A percentile compares a stretch with the other conserved stretches of the same genome.
phyloP scores from a whole-genome alignment of 2,888 invertebrate species.

The Tenthredo livida region DNA sequence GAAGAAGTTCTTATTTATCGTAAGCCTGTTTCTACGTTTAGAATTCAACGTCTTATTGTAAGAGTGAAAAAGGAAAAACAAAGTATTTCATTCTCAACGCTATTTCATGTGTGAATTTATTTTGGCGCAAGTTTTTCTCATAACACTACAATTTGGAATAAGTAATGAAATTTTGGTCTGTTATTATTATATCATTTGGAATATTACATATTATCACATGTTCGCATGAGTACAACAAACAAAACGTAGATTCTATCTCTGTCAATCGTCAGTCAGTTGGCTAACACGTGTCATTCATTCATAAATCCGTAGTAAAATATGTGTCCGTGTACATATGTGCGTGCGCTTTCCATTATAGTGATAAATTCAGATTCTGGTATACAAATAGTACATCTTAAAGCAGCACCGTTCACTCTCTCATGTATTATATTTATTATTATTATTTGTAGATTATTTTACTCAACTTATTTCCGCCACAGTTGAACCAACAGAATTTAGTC shows the following conservation, averaged over 20 bases:
- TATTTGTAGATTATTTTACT: conserved; percentile 21
- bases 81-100: neutral
- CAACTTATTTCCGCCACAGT: neutral
- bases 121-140: neutral
- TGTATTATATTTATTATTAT: neutral
- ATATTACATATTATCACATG: conserved; percentile 40
- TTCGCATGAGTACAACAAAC: conserved; percentile 7
- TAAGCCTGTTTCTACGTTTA: neutral
- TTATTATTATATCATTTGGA: neutral
- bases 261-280: conserved; percentile 38
- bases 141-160: neutral
- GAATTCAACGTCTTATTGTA: neutral
- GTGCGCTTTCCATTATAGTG: conserved; percentile 37
- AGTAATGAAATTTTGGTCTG: neutral
- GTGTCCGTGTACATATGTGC: neutral
- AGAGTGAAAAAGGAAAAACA: neutral
- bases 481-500: conserved; percentile 33
- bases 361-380: conserved; percentile 44
- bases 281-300: conserved; percentile 44
- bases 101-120: neutral
- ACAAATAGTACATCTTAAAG: conserved; percentile 7
- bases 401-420: conserved; percentile 3
- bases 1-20: neutral
- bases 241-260: conserved; percentile 46
- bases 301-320: conserved; percentile 13